Evolutionary conservation across 2,113 vertebrate genomes (phyloP).

Genomic region (Melozone crissalis): DNA sequence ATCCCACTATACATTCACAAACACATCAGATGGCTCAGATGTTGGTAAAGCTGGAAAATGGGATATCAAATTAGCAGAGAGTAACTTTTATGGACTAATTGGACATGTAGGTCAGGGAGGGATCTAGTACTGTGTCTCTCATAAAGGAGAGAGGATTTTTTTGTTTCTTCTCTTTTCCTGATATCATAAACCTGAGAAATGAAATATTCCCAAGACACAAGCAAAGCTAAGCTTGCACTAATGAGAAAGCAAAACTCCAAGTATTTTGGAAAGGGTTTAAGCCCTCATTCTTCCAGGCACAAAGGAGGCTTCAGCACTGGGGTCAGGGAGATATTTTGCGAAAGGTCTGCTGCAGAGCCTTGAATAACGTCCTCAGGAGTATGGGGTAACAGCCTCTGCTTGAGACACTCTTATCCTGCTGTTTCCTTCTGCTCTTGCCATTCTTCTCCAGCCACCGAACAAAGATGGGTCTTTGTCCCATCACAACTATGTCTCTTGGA

Average conservation of each 20-base stretch:
- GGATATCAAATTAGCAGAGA: constrained; percentile 36
- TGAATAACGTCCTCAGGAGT: constrained; percentile 20
- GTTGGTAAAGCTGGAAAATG: not conserved
- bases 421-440: constrained; percentile 36
- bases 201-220: not conserved
- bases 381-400: constrained; percentile 24
- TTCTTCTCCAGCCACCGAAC: constrained; percentile 22
- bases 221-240: not conserved
- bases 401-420: constrained; percentile 25
- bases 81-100: constrained; percentile 25
- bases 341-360: constrained; percentile 3
- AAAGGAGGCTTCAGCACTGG: constrained; percentile 26
- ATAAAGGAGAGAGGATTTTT: not conserved
- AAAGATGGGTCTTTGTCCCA: constrained; percentile 39
- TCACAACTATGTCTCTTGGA: not conserved
- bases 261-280: constrained; percentile 43
- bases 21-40: constrained; percentile 41
- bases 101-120: not conserved
- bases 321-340: not conserved
- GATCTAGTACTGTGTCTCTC: not conserved
- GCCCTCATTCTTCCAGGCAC: constrained; percentile 23
- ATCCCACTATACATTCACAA: not conserved
- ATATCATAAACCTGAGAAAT: not conserved
- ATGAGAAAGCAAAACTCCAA: constrained; percentile 25
- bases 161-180: not conserved